Evolutionary conservation across 1,140 invertebrate genomes (phyloP).

Genomic region (Arctopsyche grandis): DNA sequence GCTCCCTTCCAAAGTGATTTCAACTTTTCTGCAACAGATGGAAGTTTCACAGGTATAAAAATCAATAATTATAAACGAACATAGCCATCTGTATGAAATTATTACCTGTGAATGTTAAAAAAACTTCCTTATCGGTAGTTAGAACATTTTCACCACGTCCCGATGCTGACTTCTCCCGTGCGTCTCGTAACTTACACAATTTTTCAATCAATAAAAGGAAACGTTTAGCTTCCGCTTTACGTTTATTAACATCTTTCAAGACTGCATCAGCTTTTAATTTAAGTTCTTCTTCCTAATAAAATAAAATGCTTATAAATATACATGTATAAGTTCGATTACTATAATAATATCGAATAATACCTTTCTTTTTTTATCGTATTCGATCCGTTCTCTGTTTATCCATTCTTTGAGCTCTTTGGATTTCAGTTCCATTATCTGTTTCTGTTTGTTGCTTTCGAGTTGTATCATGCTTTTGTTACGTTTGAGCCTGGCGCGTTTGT

Average conservation of each 20-base stretch:
- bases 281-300: conserved; percentile 70
- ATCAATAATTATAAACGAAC: too few relatives aligned
- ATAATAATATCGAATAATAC: conserved; percentile 56
- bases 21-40: conserved; percentile 62
- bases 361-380: conserved; percentile 71
- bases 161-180: conserved; percentile 69
- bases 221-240: conserved; percentile 75
- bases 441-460: conserved; percentile 60
- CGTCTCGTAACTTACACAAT: conserved; percentile 70
- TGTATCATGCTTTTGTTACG: conserved; percentile 62
- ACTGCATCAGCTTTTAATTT: conserved; percentile 76
- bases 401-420: conserved; percentile 71
- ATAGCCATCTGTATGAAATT: neutral
- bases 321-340: conserved; percentile 11
- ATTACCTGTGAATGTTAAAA: conserved; percentile 28
- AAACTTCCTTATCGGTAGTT: conserved; percentile 56
- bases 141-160: conserved; percentile 70
- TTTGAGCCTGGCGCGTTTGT: conserved; percentile 68
- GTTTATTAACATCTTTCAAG: conserved; percentile 73
- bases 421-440: conserved; percentile 61
- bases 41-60: conserved; percentile 24
- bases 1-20: conserved; percentile 63
- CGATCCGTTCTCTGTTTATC: conserved; percentile 69
- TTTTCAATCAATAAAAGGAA: conserved; percentile 71
- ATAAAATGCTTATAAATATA: conserved; percentile 32